Percentiles rank a stretch among this genome's conserved stretches.
Conservation (phyloP, 2,797 vertebrate genomes). For the Tarsius wallacei region DNA sequence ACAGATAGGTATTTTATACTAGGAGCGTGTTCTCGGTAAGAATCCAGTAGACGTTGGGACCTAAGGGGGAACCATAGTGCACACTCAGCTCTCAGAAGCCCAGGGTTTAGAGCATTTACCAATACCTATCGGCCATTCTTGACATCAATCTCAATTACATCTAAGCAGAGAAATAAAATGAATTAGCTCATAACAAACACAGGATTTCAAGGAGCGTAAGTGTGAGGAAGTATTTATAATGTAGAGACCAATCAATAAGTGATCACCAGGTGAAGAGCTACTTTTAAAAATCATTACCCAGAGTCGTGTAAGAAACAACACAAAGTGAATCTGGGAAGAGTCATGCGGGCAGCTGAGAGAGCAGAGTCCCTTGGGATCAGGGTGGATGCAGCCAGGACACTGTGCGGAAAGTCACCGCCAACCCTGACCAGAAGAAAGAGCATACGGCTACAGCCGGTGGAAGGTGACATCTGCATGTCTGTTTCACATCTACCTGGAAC, state of each 20-base stretch:
- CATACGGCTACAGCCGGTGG: not conserved
- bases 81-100: slow-evolving; percentile 70
- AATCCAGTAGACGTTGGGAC: slow-evolving; percentile 68
- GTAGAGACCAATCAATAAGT: not conserved
- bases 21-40: slow-evolving; percentile 64
- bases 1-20: not conserved
- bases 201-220: not conserved
- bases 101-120: not conserved
- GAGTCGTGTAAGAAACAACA: not conserved
- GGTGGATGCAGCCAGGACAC: no score
- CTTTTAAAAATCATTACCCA: not conserved
- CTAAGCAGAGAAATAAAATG: not conserved
- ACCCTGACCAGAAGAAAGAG: not conserved
- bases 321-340: not conserved
- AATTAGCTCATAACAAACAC: not conserved
- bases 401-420: not conserved
- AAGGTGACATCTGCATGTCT: not conserved
- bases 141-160: not conserved
- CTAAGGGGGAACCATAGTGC: slow-evolving; percentile 66
- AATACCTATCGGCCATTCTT: slow-evolving; percentile 43
- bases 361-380: not conserved
- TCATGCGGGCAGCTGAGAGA: rapidly evolving
- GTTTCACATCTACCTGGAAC: not conserved
- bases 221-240: not conserved
- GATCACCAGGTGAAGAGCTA: not conserved